Evolutionary conservation across 2,113 vertebrate species (phyloP).

Genomic region (Promerops cafer): DNA sequence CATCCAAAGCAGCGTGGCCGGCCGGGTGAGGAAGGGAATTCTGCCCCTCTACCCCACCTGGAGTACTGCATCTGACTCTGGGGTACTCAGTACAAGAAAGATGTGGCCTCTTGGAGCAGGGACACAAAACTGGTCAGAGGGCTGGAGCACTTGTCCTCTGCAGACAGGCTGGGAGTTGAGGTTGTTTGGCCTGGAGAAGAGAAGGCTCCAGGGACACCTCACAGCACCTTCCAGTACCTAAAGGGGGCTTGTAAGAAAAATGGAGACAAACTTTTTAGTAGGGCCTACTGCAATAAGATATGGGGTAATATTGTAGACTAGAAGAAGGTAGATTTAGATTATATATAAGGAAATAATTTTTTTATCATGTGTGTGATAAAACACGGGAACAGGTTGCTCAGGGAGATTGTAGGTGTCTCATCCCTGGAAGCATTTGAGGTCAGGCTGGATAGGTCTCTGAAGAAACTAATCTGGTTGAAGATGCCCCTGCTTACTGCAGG

Average conservation of each 20-base stretch:
- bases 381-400: background rate
- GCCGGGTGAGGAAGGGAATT: background rate
- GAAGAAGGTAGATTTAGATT: background rate
- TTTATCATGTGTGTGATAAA: background rate
- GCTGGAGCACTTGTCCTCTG: fast-evolving
- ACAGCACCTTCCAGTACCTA: background rate
- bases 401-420: background rate
- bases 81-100: background rate
- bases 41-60: background rate
- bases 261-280: background rate
- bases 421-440: background rate
- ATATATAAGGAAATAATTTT: background rate
- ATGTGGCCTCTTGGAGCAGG: background rate
- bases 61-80: background rate
- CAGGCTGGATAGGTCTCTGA: background rate
- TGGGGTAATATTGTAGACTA: background rate
- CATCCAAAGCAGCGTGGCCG: background rate
- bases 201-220: background rate
- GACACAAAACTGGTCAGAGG: background rate
- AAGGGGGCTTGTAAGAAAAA: background rate
- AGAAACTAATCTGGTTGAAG: background rate
- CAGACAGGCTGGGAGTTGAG: background rate
- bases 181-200: background rate
- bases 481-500: no score
- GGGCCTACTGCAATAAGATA: background rate